Conservation (phyloP, 2,113 vertebrate species). For the Malurus elegans region DNA sequence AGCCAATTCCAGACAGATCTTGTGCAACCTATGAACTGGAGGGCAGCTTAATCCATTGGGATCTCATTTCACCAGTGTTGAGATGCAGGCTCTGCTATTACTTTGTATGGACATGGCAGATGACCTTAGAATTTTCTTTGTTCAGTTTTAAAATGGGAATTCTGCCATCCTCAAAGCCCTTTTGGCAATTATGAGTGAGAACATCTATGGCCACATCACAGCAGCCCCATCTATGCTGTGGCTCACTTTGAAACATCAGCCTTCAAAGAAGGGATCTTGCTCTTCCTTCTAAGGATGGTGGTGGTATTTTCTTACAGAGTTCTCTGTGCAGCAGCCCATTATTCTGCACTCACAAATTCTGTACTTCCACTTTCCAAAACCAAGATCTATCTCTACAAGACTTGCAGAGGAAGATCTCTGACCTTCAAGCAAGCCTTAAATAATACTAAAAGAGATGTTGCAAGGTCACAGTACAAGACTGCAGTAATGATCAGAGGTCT, state of each 20-base stretch:
- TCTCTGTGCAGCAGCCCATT: not conserved
- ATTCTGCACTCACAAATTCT: not conserved
- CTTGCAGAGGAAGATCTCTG: not conserved
- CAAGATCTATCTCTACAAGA: not conserved
- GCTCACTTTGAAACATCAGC: not conserved
- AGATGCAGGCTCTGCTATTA: not conserved
- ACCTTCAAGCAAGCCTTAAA: not conserved
- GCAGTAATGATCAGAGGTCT: not conserved
- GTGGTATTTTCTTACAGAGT: not conserved
- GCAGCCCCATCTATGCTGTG: fast-evolving
- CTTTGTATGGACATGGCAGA: fast-evolving
- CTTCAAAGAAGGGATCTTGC: not conserved
- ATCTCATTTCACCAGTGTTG: not conserved
- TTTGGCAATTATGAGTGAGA: not conserved
- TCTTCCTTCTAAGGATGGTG: not conserved
- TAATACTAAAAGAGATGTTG: not conserved
- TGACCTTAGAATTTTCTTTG: not conserved
- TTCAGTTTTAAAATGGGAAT: not conserved
- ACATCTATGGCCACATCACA: not conserved
- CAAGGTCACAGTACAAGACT: not conserved
- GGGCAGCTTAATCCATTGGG: not conserved
- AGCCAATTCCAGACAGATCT: not conserved
- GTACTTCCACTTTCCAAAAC: not conserved
- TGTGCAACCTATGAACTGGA: not conserved
- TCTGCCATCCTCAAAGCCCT: not conserved